Percentiles rank a stretch among this genome's conserved stretches.
Evolutionary conservation across 2,113 vertebrate species (phyloP).

Genomic region (Myiagra hebetior): DNA sequence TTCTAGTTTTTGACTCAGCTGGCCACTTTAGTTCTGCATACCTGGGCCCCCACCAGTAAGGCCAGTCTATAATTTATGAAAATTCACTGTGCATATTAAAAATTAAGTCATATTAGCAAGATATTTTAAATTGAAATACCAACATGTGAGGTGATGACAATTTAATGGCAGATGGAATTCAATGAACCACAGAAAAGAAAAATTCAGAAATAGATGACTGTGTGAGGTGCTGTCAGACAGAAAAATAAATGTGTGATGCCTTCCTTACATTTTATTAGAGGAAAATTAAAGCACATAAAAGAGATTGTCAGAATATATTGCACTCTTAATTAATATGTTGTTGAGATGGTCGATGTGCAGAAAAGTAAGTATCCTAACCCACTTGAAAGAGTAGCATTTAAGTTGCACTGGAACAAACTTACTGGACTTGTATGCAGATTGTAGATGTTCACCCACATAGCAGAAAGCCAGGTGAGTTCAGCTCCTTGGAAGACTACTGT

Average conservation of each 20-base stretch:
- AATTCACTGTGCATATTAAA: neutral
- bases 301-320: neutral
- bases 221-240: neutral
- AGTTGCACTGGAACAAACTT: neutral
- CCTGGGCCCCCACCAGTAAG: neutral
- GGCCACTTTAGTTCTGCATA: neutral
- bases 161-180: neutral
- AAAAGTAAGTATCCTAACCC: neutral
- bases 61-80: neutral
- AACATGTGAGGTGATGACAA: neutral
- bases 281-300: neutral
- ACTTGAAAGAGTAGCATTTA: neutral
- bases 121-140: neutral
- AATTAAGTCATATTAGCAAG: neutral
- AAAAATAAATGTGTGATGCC: neutral
- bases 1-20: neutral
- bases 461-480: neutral
- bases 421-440: no score
- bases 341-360: fast-evolving
- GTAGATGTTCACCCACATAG: neutral
- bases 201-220: neutral
- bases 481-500: neutral
- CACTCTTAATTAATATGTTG: neutral
- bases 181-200: neutral
- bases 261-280: neutral